Evolutionary conservation across 2,888 invertebrate species (phyloP), one percentile per base, ranked within the genome.

Genomic region (Diploptera punctata): DNA sequence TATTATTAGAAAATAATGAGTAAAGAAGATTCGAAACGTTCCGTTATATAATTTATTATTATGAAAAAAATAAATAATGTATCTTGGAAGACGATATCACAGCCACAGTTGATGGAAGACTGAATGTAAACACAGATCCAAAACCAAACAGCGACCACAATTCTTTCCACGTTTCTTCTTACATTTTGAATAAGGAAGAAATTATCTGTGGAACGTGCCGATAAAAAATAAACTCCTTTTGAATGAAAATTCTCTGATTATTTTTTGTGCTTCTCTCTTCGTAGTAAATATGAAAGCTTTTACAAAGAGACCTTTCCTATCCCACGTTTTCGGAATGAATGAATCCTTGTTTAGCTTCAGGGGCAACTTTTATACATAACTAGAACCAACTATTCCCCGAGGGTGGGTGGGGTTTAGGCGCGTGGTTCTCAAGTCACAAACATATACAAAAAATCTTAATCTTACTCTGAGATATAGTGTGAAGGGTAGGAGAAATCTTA

Each of bases 321-420:
- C 10, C 24, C 10, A 43, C 24, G 16, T 4, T 43, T 43, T 3
- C 13, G 4, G 38, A n/a, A 65, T 65, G 65, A 65, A 65, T 65
- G 65, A 65, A 65, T 44, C 44, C 16, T 65, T 65, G 65, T 65
- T 44, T 21, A 13, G 26, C 38, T 44, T n/a, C 19, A 21, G 65
- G 44, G 21, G 26, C 65, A 38, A 65, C 65, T 26, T 65, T 38
- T 43, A 43, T 43, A 33, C 31, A 61, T 31, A 61, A 31, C 19
- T 16, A 21, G 3, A 13, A 38, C 38, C 38, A 24, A 0, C 19
- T 0, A 52, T 24, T 19, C 16, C 54, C 3, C 16, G 26, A 26
- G 26, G 54, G 54, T 19, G 54, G 54, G 54, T 26, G 54, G 54
- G 2, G 57, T 47, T 47, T 47, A 7, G 47, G 7, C 54, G 9